A percentile compares a stretch with the other conserved stretches of the same genome.
These are phyloP conservation scores for Ictidomys tridecemlineatus DNA, from an alignment of 2,113 vertebrate species.

Conservation along the genomic window DNA sequence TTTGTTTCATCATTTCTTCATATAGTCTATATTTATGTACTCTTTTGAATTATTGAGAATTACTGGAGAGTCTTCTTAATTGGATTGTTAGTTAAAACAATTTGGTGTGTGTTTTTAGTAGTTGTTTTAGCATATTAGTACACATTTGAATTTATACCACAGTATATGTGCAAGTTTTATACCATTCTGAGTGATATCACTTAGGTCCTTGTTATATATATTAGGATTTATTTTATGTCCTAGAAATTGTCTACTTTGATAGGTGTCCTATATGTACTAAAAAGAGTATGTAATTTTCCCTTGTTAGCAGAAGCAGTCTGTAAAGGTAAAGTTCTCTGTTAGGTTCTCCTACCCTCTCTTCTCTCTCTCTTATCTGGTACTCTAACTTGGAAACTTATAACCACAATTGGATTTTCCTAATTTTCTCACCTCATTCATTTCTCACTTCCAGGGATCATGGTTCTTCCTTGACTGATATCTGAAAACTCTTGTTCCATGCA, in stretches of 20 bases:
- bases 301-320: background rate
- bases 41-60: background rate
- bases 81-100: background rate
- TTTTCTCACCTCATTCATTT: background rate
- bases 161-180: background rate
- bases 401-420: background rate
- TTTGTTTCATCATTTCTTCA: background rate
- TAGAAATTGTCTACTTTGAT: background rate
- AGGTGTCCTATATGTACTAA: background rate
- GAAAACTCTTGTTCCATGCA: background rate
- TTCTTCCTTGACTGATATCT: no score
- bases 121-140: background rate
- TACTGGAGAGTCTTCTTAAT: no score
- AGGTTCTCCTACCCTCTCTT: no score
- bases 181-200: background rate
- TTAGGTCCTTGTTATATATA: background rate
- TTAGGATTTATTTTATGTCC: background rate
- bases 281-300: background rate
- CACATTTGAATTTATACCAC: no score
- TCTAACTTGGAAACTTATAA: background rate
- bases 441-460: background rate
- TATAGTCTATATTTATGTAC: background rate
- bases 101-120: background rate
- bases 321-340: background rate
- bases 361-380: rapidly evolving